Base-by-base conservation (phyloP, 1,140 invertebrate genomes). In the Cataglyphis hispanica region DNA sequence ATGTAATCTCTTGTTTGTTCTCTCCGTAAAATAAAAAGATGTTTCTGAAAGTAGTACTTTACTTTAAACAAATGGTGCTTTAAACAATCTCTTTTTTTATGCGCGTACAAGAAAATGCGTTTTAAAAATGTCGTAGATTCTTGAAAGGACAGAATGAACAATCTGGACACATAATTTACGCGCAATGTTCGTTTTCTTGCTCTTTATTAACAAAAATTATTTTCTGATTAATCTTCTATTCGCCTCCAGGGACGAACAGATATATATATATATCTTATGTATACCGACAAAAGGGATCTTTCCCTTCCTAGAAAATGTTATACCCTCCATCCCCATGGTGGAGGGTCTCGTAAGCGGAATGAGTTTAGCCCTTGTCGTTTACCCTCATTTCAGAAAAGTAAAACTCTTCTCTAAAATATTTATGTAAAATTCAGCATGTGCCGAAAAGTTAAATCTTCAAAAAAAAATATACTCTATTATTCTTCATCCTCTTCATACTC, bases 141-240 rank as follows among this genome's bases (percentile, higher is more conserved):
- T 67, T 46, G 4, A 5, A 2, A 2, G 2, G 25, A 37, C 6
- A 2, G 31, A 37, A 84, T 61, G 74, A 86, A 50, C 31, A 56
- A 76, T 83, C 25, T 27, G 7, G n/a, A 40, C 19, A 63, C 27
- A 67, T 66, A 72, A 85, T 77, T 85, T 53, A 72, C 61, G 66
- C 25, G 16, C 53, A 81, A 31, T 40, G 70, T 19, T 31, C 7
- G 37, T 6, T 4, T 27, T 4, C 34, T 63, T 72, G 50, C 1
- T 31, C 60, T 67, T 81, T 85, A 86, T 88, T 86, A 86, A 67
- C 50, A 76, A 89, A 90, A 84, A 89, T 90, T 89, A 91, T 87
- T 78, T 89, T 91, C 69, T 89, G 72, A 85, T 91, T 90, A 89
- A 90, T 91, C 77, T 85, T n/a, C 8, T 64, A 56, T 34, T 19